Evolutionary conservation across 1,140 invertebrate species (phyloP), one percentile per base, ranked within the genome.

Genomic region (Scylla paramamosain): DNA sequence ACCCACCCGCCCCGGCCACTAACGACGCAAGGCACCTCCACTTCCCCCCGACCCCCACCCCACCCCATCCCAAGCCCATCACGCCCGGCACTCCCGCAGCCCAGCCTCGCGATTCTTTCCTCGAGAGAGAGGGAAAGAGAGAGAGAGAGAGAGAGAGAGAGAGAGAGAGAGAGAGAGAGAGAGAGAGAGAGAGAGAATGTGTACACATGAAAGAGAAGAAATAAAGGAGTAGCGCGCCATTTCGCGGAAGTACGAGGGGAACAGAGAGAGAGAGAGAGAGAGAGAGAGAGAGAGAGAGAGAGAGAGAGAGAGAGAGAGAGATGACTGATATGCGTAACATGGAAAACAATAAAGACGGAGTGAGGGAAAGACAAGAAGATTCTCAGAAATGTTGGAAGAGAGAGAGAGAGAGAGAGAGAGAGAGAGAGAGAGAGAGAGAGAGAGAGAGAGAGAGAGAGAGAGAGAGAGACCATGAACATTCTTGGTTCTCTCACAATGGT

Each of bases 271-370:
- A 77, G 67, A 77, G 67, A 77, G 67, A 77, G 67, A 77, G 67
- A 77, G 67, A 77, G 67, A 77, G 67, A 77, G 67, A 77, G 67
- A 77, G 67, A 77, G 67, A 77, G 67, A 77, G 67, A 77, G 67
- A 77, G 67, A 77, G 67, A 77, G 67, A 77, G 67, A 77, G 67
- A 77, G 67, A 67, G 59, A 67, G 59, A 67, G 67, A 77, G 67
- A 12, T 2, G 67, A n/a, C 6, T 25, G 67, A n/a, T 77, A 20
- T n/a, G 67, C n/a, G 8, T n/a, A 77, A n/a, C 67, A 77, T 77
- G 20, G n/a, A 20, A 77, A 77, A 77, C 67, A 77, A 77, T 77
- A 20, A 77, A n/a, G 25, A 77, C n/a, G 67, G 67, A 77, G 25
- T 0, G 67, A 77, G 67, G 67, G 52, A 59, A 20, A 59, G 10